A percentile compares a stretch with the other conserved stretches of the same genome.
Evolutionary conservation across 2,888 invertebrate genomes (phyloP).

Genomic region (Orthosia incerta): DNA sequence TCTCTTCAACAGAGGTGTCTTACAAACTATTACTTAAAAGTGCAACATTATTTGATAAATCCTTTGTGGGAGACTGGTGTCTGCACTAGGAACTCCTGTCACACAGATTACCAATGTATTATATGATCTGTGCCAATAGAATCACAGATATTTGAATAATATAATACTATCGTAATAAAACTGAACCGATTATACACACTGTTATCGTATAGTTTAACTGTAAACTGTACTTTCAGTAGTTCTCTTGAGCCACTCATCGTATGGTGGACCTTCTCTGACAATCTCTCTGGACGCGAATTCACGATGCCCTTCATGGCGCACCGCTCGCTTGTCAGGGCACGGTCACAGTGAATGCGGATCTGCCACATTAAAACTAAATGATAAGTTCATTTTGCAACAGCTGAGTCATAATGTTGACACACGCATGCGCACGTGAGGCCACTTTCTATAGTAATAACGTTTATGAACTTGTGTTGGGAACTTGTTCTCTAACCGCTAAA

Average conservation of each 20-base stretch:
- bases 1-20: too few relatives aligned
- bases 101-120: too few relatives aligned
- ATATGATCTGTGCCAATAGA: too few relatives aligned
- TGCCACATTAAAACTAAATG: background rate
- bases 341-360: background rate
- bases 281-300: background rate
- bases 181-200: background rate
- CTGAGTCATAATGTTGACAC: background rate
- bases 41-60: too few relatives aligned
- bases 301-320: background rate
- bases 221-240: background rate
- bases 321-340: background rate
- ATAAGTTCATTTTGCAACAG: background rate
- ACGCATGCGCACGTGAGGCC: background rate
- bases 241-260: background rate
- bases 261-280: background rate
- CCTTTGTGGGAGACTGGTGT: too few relatives aligned
- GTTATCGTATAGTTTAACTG: background rate
- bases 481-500: slow-evolving; percentile 35
- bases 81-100: too few relatives aligned
- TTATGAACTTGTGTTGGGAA: slow-evolving; percentile 9
- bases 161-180: background rate
- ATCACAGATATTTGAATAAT: too few relatives aligned
- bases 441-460: slow-evolving; percentile 42
- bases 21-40: too few relatives aligned